Evolutionary conservation across 2,797 vertebrate species (phyloP), one percentile per base, ranked within the genome.

Genomic region (Coregonus suidteri): DNA sequence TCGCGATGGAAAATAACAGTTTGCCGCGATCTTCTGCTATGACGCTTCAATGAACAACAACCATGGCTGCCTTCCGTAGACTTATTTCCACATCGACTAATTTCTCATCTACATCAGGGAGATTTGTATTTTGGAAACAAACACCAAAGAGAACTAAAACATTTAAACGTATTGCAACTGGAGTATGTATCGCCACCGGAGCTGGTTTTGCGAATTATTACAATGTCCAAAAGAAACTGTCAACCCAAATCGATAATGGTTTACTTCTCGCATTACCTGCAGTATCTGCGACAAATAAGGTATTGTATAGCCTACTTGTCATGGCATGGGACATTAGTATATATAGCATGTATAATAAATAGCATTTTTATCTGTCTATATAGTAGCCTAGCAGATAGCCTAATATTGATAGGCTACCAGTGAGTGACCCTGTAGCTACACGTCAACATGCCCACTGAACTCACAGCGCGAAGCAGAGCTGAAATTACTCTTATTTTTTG

Each of bases 41-140:
- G 76, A 76, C 83, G 53, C 20, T 53, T 71, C 18, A 65, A 78
- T n/a, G 30, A 85, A 74, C 76, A 88, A 86, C 84, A 91, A 85
- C 81, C 83, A 95, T 94, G 94, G 94, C 94, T 7, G 88, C 93
- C 76, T 82, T 90, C 70, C 91, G 93, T 83, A 91, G 91, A 79
- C 83, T 93, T 6, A 5, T 90, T 76, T 74, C 73, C 4, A 56
- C 84, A 5, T 73, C 91, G 71, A 9, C 70, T 11, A 53, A 4
- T 71, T 78, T 69, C 14, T 75, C 79, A 30, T 79, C 81, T 31
- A 78, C 31, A 54, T 3, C 84, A 2, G 76, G 82, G n/a, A 52
- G 77, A 54, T 74, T 79, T 4, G 3, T 79, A n/a, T 51, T 80
- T 3, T 77, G 69, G 75, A 67, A 34, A 47, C 82, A 51, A 4